Evolutionary conservation across 1,140 invertebrate genomes (phyloP), one percentile per base, ranked within the genome.

Genomic region (Aphelenchoides fujianensis): DNA sequence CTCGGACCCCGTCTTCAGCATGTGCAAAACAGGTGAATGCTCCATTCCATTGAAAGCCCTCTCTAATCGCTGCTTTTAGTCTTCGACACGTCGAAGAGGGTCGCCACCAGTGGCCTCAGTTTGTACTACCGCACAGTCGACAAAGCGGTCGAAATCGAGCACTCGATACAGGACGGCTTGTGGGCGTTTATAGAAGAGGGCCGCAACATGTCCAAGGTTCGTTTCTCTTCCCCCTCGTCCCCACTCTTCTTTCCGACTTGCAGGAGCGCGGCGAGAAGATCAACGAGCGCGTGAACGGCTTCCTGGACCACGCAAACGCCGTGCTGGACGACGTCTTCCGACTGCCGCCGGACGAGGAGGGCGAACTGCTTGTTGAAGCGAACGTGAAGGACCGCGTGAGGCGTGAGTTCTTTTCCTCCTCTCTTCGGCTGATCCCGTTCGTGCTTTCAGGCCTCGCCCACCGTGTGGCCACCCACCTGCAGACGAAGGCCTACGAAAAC

Each of bases 271-370:
- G 37, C 12, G 36, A 66, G 16, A 66, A 66, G 36, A 16, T 37
- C 1, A 37, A 34, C 31, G 63, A 66, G 31, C 31, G n/a, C 34
- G 36, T 48, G 36, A 66, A 66, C 34, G 16, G 16, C 23, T 37
- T 66, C 31, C 19, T 66, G 27, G 63, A 66, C 31, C 19, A 41
- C 53, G 12, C 31, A 30, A 66, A 66, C 31, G 63, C 63, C 36
- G 12, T 66, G 1, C 1, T 66, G 12, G 63, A 66, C 63, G 53
- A 66, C 7, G 23, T 32, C 32, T 37, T 66, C 12, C 27, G 53
- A 19, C 32, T 66, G 32, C 63, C 63, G n/a, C 12, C 53, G 1
- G 63, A 66, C 16, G 63, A 66, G 31, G 36, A 2, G 53, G 34
- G 16, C 16, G 36, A 66, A n/a, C 27, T 7, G 19, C 34, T 32